Conservation (phyloP, 2,113 vertebrate genomes). For the Rhizomys pruinosus region DNA sequence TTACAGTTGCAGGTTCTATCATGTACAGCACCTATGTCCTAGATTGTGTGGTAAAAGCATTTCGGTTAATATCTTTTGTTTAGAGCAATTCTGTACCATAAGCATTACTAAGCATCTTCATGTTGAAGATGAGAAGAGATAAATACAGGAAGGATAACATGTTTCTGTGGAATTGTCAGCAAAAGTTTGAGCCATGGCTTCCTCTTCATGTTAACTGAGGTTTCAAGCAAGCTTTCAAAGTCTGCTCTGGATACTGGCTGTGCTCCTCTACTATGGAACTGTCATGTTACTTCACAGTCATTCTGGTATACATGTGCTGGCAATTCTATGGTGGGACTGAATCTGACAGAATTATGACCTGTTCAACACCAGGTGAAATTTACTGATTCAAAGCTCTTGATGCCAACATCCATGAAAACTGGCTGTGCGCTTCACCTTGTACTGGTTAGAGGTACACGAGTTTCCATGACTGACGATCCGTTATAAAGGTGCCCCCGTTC, state of each 20-base stretch:
- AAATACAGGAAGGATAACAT: neutral
- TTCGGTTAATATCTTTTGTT: neutral
- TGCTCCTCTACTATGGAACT: neutral
- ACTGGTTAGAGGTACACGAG: neutral
- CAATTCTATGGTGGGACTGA: neutral
- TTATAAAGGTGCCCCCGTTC: neutral
- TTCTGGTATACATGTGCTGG: neutral
- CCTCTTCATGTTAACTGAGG: too few species aligned
- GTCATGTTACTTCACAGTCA: neutral
- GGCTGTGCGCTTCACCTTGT: neutral
- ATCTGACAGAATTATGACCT: neutral
- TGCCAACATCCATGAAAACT: neutral
- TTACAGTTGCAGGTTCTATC: neutral
- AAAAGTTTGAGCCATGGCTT: neutral
- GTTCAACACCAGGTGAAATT: neutral
- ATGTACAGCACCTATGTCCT: neutral
- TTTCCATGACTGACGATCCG: neutral
- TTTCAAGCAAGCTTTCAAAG: neutral
- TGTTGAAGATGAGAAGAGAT: neutral
- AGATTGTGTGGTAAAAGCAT: neutral
- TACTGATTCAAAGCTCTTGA: neutral
- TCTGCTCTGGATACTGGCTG: neutral
- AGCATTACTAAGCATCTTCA: neutral
- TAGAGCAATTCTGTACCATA: too few species aligned
- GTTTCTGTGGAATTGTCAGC: neutral